Conservation (phyloP, 2,888 invertebrate species). For the Drosophila yooni region DNA sequence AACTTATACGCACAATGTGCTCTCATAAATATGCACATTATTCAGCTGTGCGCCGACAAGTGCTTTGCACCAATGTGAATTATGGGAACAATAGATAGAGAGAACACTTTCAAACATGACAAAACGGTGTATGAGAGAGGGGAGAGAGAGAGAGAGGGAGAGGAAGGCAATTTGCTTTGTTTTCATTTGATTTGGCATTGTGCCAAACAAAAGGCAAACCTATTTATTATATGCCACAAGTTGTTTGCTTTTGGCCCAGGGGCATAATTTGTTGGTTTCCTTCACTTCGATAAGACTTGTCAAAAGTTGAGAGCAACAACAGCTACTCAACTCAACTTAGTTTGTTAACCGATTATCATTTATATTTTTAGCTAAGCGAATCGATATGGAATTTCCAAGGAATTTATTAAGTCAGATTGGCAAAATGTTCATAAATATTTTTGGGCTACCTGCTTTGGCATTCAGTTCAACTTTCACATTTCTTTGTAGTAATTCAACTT, state of each 20-base stretch:
- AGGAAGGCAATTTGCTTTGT: slow-evolving; percentile 14
- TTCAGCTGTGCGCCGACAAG: slow-evolving; percentile 39
- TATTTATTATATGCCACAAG: slow-evolving; percentile 46
- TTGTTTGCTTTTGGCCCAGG: slow-evolving; percentile 40
- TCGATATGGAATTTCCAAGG: background rate
- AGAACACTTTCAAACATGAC: slow-evolving; percentile 2
- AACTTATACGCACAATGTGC: slow-evolving; percentile 42
- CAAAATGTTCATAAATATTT: background rate
- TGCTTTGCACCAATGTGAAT: slow-evolving; percentile 30
- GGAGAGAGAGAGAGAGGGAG: background rate
- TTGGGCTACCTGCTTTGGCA: background rate
- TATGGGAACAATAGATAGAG: slow-evolving; percentile 20
- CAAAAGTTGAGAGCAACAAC: slow-evolving; percentile 28
- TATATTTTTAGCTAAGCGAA: background rate
- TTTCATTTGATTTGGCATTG: slow-evolving; percentile 41
- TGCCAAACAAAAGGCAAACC: slow-evolving; percentile 30
- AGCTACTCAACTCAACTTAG: slow-evolving; percentile 9
- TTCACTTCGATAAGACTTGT: slow-evolving; percentile 46
- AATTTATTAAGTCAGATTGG: background rate
- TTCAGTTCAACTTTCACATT: slow-evolving; percentile 21
- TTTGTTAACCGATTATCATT: slow-evolving; percentile 41
- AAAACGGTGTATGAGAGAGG: background rate
- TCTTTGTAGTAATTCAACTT: slow-evolving; percentile 19
- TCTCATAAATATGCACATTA: slow-evolving; percentile 67
- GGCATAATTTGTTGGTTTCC: slow-evolving; percentile 25